Evolutionary conservation across 2,113 vertebrate species (phyloP), one percentile per base, ranked within the genome.

Genomic region (Ranitomeya variabilis): DNA sequence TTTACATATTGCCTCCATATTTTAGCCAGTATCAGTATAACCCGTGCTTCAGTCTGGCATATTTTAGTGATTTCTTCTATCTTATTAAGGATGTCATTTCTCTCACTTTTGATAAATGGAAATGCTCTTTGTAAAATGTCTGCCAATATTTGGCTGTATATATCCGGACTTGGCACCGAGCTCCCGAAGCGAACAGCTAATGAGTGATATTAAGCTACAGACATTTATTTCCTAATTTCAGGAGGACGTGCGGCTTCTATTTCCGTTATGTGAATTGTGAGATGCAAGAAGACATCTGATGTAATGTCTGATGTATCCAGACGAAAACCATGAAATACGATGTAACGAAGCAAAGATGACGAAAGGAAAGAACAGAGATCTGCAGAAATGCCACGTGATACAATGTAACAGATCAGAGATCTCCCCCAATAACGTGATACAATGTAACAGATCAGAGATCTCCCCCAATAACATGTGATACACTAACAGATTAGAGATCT

Each of bases 151-250:
- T 66, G 52, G 37, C 52, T 66, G 80, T 83, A 66, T 83, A 62
- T 37, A 69, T 52, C 81, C 62, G 37, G 81, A 37, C 81, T 26
- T 54, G 62, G 81, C 80, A 45, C 80, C 16, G 57, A 1, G 31
- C 55, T 51, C 45, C 71, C 69, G 26, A 23, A 26, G n/a, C 26
- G 31, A 76, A n/a, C 31, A 23, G 67, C 14, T 37, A 67, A 51
- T 69, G 62, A 69, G 81, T 52, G 45, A 83, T 83, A 83, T 69
- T 83, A 83, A 67, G 69, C 81, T 69, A 67, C 81, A 69, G 81
- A 54, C 81, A 83, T 64, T 83, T 83, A 69, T 83, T 52, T 69
- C 8, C 62, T 52, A 83, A 83, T 69, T 83, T 54, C 81, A 83
- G 16, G 81, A 6, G 12, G 81, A 83, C 37, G 64, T 14, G 6